Conservation (phyloP, 2,113 vertebrate species). For the Pogona vitticeps region DNA sequence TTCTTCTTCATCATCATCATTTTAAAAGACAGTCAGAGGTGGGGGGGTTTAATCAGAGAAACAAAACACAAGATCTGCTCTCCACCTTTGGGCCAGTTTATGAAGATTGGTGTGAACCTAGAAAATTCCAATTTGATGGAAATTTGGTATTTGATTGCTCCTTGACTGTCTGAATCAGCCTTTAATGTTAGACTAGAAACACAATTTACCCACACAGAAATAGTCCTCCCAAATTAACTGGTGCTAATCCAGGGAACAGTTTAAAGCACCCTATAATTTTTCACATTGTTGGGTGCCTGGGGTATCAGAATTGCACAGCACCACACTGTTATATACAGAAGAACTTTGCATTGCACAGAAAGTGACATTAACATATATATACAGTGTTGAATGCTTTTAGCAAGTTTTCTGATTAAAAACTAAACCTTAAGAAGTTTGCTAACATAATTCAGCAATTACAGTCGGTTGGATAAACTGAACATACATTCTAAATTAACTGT, state of each 20-base stretch:
- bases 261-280: background rate
- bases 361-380: background rate
- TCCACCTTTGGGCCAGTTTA: constrained; percentile 69
- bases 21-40: too few relatives aligned
- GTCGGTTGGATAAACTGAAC: background rate
- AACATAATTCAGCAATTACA: background rate
- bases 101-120: constrained; percentile 51
- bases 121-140: constrained; percentile 61
- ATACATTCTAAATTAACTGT: background rate
- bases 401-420: too few relatives aligned
- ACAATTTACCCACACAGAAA: constrained; percentile 56
- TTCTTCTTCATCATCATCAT: constrained; percentile 19
- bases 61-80: constrained; percentile 58
- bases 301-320: constrained; percentile 1
- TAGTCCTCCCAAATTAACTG: constrained; percentile 52
- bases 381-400: background rate
- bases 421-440: background rate
- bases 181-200: constrained; percentile 48
- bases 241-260: constrained; percentile 38
- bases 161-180: constrained; percentile 60
- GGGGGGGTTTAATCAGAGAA: constrained; percentile 53
- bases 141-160: constrained; percentile 65
- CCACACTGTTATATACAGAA: background rate
- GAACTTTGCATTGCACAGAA: background rate
- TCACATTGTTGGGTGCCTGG: constrained; percentile 16